Evolutionary conservation across 1,140 invertebrate species (phyloP).

Genomic region (Orussus abietinus): DNA sequence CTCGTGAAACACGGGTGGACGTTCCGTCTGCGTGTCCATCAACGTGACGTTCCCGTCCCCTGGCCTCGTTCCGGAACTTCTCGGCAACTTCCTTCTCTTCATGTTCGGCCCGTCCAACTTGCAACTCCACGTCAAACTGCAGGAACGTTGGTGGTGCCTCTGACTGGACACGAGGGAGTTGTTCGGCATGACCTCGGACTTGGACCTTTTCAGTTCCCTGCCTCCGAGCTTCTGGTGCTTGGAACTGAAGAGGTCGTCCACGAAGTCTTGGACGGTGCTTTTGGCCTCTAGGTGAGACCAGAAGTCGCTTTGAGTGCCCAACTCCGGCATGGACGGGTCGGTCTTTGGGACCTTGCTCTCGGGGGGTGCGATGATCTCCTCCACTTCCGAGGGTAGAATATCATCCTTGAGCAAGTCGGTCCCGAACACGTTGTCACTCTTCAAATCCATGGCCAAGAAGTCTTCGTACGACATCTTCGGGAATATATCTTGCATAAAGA

Average conservation of each 20-base stretch:
- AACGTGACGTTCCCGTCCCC: slow-evolving; percentile 36
- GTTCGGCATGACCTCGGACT: slow-evolving; percentile 60
- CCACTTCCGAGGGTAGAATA: slow-evolving; percentile 40
- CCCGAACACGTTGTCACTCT: slow-evolving; percentile 56
- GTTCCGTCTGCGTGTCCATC: slow-evolving; percentile 37
- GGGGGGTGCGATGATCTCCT: slow-evolving; percentile 33
- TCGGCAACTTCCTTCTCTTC: slow-evolving; percentile 63
- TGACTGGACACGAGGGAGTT: slow-evolving; percentile 47
- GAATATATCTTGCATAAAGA: slow-evolving; percentile 73
- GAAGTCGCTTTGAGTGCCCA: slow-evolving; percentile 37
- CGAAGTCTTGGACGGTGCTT: slow-evolving; percentile 54
- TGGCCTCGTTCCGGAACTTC: slow-evolving; percentile 29
- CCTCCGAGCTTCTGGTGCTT: slow-evolving; percentile 43
- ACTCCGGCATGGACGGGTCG: slow-evolving; percentile 28
- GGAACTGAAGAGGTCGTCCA: slow-evolving; percentile 61
- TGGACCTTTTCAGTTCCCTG: slow-evolving; percentile 60
- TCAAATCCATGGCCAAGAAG: slow-evolving; percentile 56
- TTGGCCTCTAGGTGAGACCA: slow-evolving; percentile 53
- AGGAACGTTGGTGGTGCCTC: slow-evolving; percentile 60
- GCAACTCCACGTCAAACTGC: slow-evolving; percentile 65
- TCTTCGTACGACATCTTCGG: slow-evolving; percentile 64
- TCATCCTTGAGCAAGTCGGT: slow-evolving; percentile 49
- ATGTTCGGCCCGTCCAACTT: slow-evolving; percentile 63
- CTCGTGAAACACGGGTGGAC: slow-evolving; percentile 42
- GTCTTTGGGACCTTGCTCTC: slow-evolving; percentile 33